Conservation (phyloP, 2,888 invertebrate species). For the Blera fallax region DNA sequence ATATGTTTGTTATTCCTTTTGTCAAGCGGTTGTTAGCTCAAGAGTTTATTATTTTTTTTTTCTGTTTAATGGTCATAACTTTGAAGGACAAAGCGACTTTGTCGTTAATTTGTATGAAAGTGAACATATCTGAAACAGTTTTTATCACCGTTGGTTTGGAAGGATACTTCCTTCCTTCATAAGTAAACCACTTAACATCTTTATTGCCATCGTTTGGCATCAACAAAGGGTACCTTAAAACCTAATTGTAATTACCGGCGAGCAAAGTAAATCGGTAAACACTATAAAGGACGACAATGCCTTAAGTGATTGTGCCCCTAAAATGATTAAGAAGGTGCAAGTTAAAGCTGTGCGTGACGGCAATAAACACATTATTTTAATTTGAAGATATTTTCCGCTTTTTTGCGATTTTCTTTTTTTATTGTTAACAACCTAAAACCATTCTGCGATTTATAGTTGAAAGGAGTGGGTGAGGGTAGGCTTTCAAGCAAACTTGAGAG, state of each 20-base stretch:
- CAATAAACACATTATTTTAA: constrained; percentile 14
- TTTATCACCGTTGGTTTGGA: background rate
- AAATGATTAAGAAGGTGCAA: constrained; percentile 9
- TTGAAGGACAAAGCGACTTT: background rate
- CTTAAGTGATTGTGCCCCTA: constrained; percentile 4
- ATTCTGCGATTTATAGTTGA: background rate
- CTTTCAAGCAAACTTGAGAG: background rate
- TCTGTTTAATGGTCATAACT: background rate
- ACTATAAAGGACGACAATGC: background rate
- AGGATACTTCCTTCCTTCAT: background rate
- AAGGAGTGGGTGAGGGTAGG: background rate
- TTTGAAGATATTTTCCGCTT: background rate
- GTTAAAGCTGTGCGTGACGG: background rate
- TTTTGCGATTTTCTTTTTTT: background rate
- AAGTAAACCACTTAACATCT: background rate
- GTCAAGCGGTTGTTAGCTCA: background rate
- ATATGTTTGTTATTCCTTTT: background rate
- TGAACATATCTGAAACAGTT: background rate
- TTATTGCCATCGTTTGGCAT: background rate
- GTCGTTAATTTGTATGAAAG: background rate
- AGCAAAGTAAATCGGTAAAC: background rate
- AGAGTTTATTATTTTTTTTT: background rate
- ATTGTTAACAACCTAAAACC: background rate
- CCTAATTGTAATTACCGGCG: background rate
- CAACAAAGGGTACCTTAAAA: constrained; percentile 1